These are phyloP conservation scores for Heliangelus exortis DNA, from an alignment of 2,797 vertebrate species.

Conservation along the genomic window DNA sequence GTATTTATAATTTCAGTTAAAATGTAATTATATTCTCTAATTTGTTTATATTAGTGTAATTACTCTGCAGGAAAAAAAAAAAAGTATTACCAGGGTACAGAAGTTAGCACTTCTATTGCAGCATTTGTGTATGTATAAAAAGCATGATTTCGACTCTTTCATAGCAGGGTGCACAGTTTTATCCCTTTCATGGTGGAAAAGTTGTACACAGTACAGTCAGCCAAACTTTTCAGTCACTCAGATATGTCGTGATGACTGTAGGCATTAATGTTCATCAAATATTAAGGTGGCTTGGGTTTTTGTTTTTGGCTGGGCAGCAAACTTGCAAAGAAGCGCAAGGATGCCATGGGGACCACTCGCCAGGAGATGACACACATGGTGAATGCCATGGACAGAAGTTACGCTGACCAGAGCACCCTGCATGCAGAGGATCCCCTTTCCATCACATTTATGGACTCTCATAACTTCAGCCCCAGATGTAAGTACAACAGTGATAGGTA, in stretches of 20 bases:
- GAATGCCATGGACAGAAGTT: slow-evolving; percentile 98
- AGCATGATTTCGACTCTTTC: background rate
- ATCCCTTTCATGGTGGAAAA: background rate
- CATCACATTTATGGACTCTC: slow-evolving; percentile 97
- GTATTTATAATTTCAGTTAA: slow-evolving; percentile 67
- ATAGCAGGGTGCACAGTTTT: background rate
- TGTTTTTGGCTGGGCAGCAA: slow-evolving; percentile 87
- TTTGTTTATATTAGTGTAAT: slow-evolving; percentile 62
- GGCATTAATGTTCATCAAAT: background rate
- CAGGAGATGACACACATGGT: slow-evolving; percentile 99
- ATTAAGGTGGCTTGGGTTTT: slow-evolving; percentile 40
- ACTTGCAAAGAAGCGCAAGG: slow-evolving; percentile 98
- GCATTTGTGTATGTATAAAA: background rate
- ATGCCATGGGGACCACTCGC: slow-evolving; percentile 92
- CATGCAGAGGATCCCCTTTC: slow-evolving; percentile 96
- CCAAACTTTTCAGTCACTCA: background rate
- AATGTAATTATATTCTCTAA: slow-evolving; percentile 57
- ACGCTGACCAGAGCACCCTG: slow-evolving; percentile 96
- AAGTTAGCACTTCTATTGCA: slow-evolving; percentile 25
- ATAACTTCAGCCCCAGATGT: slow-evolving; percentile 98
- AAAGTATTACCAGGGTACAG: background rate
- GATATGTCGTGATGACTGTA: background rate
- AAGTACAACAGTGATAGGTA: slow-evolving; percentile 75
- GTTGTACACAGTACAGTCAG: background rate
- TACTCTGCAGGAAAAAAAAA: slow-evolving; percentile 10